Conservation (phyloP, 1,140 invertebrate species). For the Drosophila simulans region DNA sequence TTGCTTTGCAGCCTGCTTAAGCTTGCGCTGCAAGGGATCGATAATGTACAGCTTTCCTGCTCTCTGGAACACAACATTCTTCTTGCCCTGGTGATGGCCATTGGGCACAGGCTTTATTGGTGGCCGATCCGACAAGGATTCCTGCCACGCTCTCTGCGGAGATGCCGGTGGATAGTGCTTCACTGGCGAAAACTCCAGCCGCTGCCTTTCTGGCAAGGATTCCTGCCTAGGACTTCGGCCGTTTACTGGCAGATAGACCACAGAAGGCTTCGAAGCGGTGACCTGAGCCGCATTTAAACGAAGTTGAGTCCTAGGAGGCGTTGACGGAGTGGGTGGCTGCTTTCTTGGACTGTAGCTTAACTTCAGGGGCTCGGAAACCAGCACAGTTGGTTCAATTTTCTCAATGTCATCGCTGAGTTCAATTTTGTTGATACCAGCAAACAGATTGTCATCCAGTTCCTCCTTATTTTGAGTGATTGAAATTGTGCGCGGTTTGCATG, state of each 20-base stretch:
- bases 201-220: neutral
- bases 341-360: constrained; percentile 67
- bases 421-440: constrained; percentile 71
- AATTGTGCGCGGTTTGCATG: constrained; percentile 55
- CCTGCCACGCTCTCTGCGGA: neutral
- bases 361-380: constrained; percentile 65
- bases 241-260: constrained; percentile 42
- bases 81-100: constrained; percentile 45
- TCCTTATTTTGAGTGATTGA: constrained; percentile 72
- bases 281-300: constrained; percentile 19
- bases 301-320: constrained; percentile 2
- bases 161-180: neutral
- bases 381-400: constrained; percentile 71
- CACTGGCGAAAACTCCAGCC: neutral
- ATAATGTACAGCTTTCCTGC: constrained; percentile 80
- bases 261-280: constrained; percentile 16
- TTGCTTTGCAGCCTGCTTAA: constrained; percentile 73
- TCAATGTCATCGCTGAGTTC: constrained; percentile 67
- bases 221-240: constrained; percentile 20
- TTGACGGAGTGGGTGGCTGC: neutral
- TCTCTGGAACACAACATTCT: constrained; percentile 74
- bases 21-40: constrained; percentile 71
- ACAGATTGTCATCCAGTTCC: constrained; percentile 78
- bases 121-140: neutral
- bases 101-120: constrained; percentile 21